These are phyloP conservation scores for Phengaris arion DNA, from an alignment of 2,888 invertebrate genomes.

Conservation along the genomic window DNA sequence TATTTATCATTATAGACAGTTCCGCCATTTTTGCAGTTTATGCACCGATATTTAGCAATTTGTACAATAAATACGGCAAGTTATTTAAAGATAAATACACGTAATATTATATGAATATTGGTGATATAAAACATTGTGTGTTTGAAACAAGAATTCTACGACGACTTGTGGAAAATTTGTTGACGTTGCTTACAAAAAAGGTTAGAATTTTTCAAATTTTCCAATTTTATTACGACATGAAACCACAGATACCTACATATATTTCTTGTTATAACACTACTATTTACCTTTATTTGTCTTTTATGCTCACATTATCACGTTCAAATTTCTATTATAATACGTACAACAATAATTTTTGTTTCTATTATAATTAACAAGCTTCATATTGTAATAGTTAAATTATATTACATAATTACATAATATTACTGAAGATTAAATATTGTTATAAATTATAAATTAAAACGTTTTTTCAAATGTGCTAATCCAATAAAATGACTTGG, in stretches of 20 bases:
- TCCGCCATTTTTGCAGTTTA: slow-evolving; percentile 29
- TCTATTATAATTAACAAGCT: background rate
- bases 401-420: background rate
- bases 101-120: slow-evolving; percentile 34
- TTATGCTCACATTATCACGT: too few species aligned
- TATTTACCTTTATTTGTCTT: background rate
- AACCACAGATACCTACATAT: background rate
- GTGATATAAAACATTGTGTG: slow-evolving; percentile 34
- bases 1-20: slow-evolving; percentile 9
- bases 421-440: background rate
- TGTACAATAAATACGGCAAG: slow-evolving; percentile 32
- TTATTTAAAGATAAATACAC: slow-evolving; percentile 30
- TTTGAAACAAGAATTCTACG: background rate
- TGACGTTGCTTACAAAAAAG: slow-evolving; percentile 49
- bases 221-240: background rate
- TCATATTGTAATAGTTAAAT: background rate
- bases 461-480: background rate
- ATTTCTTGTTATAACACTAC: background rate
- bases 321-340: background rate
- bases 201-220: slow-evolving; percentile 41
- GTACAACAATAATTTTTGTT: background rate
- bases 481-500: background rate
- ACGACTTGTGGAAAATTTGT: slow-evolving; percentile 44
- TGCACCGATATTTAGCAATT: slow-evolving; percentile 34
- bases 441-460: background rate